Conservation (phyloP, 2,113 vertebrate species). For the Gymnorhina tibicen region DNA sequence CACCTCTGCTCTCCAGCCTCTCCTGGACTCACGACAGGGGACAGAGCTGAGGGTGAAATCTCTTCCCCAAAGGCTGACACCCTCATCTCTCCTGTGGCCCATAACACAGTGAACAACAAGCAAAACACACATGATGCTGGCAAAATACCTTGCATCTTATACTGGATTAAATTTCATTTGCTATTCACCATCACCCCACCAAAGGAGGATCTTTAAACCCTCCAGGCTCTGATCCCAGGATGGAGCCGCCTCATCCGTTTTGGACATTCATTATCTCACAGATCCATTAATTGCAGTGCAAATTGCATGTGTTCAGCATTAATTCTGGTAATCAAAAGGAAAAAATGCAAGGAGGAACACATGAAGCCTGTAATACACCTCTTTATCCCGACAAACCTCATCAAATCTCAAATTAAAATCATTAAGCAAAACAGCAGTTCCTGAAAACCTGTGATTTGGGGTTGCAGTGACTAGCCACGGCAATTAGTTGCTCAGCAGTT, state of each 20-base stretch:
- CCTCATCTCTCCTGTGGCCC: background rate
- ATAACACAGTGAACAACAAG: background rate
- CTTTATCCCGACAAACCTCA: background rate
- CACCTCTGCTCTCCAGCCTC: background rate
- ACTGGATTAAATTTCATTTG: background rate
- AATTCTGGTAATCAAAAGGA: background rate
- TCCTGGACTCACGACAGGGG: fast-evolving
- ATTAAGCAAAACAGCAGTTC: background rate
- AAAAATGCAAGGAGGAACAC: background rate
- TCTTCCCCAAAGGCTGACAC: background rate
- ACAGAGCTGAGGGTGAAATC: background rate
- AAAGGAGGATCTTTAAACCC: background rate
- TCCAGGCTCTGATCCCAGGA: background rate
- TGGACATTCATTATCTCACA: background rate
- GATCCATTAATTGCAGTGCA: background rate
- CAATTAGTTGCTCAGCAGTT: slow-evolving; percentile 7
- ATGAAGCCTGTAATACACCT: background rate
- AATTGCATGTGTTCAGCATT: background rate
- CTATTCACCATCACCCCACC: background rate
- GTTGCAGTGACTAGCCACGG: background rate
- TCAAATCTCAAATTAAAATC: background rate
- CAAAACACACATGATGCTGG: background rate
- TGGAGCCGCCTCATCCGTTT: background rate
- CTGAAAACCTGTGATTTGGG: background rate
- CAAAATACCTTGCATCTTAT: background rate